Evolutionary conservation across 2,888 invertebrate genomes (phyloP), one percentile per base, ranked within the genome.

Genomic region (Proisotoma minuta): DNA sequence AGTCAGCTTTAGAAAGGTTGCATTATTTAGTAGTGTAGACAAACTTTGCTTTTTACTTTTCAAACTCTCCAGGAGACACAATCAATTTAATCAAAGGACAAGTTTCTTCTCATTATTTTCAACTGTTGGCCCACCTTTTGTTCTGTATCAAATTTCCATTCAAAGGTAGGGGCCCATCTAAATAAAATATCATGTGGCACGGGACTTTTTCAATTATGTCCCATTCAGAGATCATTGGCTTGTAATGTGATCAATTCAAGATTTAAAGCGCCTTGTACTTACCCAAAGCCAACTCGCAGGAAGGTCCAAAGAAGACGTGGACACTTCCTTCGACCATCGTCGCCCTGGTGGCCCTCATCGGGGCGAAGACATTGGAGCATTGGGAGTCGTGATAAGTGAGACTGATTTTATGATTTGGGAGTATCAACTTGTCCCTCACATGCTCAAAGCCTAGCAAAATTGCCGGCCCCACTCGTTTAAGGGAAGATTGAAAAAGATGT

Each of bases 221-320:
- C n/a, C n/a, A n/a, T n/a, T n/a, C n/a, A n/a, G n/a, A n/a, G n/a
- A n/a, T n/a, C n/a, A n/a, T n/a, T n/a, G n/a, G n/a, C n/a, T n/a
- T n/a, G n/a, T 20, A 27, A 12, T 24, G 23, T 23, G 28, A 10
- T n/a, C 18, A 29, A 29, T 52, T 18, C 28, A 52, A n/a, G n/a
- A n/a, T n/a, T n/a, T n/a, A n/a, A n/a, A n/a, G 8, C 34, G 34
- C 34, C 24, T 12, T 48, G 20, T 8, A 81, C 85, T 84, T 79
- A 91, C 91, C 90, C 57, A 90, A 78, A 27, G 87, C 85, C 77
- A 86, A 89, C 75, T 91, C 91, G 74, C 91, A 91, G 1, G 87
- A 83, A 0, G 90, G 89, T 10, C 91, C 91, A 73, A 91, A 85
- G 74, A 90, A 85, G 0, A 89, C 84, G 75, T 90, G 86, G 0